Conservation (phyloP, 2,797 vertebrate genomes). For the Oceanodroma leucorhoa region DNA sequence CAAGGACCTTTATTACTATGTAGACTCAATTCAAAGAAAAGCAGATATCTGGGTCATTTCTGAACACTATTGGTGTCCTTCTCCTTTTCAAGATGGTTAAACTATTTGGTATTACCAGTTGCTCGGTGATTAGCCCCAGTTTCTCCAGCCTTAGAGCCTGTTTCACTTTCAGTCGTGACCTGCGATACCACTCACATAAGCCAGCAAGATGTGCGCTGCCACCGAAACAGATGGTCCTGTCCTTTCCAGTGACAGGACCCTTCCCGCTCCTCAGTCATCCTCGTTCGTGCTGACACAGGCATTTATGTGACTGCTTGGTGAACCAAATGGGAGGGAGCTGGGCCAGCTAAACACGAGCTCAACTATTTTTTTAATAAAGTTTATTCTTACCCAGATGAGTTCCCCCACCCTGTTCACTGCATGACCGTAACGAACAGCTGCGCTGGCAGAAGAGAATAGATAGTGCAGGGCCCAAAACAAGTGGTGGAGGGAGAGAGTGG, state of each 20-base stretch:
- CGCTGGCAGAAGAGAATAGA: background rate
- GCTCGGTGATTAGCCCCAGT: background rate
- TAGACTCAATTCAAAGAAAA: background rate
- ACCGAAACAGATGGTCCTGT: background rate
- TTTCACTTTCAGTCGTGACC: background rate
- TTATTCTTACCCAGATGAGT: slow-evolving; percentile 22
- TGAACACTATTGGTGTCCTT: background rate
- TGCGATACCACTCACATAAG: background rate
- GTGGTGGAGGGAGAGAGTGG: background rate
- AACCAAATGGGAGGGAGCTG: background rate
- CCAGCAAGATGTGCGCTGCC: background rate
- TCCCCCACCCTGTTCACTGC: slow-evolving; percentile 18
- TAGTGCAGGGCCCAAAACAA: background rate
- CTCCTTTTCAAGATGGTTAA: background rate
- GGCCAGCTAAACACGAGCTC: background rate
- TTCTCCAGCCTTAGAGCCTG: background rate
- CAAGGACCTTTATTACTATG: background rate
- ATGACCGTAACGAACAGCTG: slow-evolving; percentile 15
- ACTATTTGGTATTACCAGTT: background rate
- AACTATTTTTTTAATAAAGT: background rate
- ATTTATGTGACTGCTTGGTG: background rate
- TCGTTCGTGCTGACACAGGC: background rate
- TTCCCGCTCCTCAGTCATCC: background rate
- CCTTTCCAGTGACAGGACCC: background rate
- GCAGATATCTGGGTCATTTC: background rate